Percentiles rank a stretch among this genome's conserved stretches.
These are phyloP conservation scores for Tetrapedia diversipes DNA, from an alignment of 2,888 invertebrate genomes.

Conservation along the genomic window DNA sequence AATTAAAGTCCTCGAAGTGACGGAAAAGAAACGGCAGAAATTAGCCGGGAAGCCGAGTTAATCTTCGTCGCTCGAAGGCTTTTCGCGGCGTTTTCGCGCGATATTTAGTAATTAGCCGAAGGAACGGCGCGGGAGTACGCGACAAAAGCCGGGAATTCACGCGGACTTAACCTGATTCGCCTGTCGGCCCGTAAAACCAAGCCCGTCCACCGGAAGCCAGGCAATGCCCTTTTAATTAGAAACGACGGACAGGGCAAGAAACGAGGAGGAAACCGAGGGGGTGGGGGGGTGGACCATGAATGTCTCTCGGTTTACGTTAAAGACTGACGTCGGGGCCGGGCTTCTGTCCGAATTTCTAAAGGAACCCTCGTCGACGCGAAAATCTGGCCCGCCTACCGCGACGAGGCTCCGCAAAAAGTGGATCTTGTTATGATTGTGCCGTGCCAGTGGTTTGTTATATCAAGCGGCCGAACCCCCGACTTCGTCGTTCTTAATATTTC, in stretches of 20 bases:
- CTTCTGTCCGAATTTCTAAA: conserved; percentile 44
- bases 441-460: background rate
- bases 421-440: conserved; percentile 28
- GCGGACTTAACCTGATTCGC: conserved; percentile 45
- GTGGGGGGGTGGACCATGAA: too few species aligned
- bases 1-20: conserved; percentile 32
- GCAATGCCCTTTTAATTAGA: conserved; percentile 55
- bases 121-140: conserved; percentile 22
- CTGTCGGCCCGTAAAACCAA: conserved; percentile 25
- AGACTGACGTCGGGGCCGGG: conserved; percentile 25
- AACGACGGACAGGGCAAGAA: conserved; percentile 44
- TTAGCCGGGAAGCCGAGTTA: conserved; percentile 37
- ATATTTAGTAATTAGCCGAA: conserved; percentile 57
- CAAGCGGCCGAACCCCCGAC: background rate
- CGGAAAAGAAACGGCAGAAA: conserved; percentile 24
- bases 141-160: conserved; percentile 49
- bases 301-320: conserved; percentile 46
- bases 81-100: conserved; percentile 37
- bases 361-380: conserved; percentile 32
- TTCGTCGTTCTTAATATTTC: background rate
- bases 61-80: conserved; percentile 20
- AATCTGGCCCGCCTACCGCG: background rate
- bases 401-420: conserved; percentile 20
- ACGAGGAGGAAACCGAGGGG: conserved; percentile 26
- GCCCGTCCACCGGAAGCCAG: conserved; percentile 26